phyloP scores from a whole-genome alignment of 2,113 vertebrate genomes.

The Mirounga angustirostris region DNA sequence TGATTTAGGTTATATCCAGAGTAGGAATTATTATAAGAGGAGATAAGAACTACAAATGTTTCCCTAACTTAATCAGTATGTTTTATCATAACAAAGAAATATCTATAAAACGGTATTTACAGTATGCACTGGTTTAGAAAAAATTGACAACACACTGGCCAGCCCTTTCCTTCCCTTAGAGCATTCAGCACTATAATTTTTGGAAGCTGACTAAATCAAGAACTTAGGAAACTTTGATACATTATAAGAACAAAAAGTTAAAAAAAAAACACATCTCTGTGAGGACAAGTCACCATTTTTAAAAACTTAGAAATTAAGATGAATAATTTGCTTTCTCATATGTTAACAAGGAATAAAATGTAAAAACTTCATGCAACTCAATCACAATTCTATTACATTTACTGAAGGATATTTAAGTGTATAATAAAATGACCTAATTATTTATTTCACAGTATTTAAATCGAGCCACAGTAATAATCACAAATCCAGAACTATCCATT shows the following conservation, averaged over 20 bases:
- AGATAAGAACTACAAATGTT: conserved; percentile 23
- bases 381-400: neutral
- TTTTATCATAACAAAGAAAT: conserved; percentile 51
- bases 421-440: conserved; percentile 21
- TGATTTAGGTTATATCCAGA: neutral
- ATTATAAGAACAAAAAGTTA: neutral
- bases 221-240: neutral
- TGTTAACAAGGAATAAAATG: neutral
- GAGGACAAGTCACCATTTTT: neutral
- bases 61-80: conserved; percentile 39
- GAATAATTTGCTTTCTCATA: conserved; percentile 29
- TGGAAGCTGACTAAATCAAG: neutral
- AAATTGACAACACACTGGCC: neutral
- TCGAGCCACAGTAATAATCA: neutral
- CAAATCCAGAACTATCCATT: neutral
- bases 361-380: neutral
- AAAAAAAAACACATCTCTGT: neutral
- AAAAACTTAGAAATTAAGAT: conserved; percentile 31
- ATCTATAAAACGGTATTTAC: conserved; percentile 33
- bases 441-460: conserved; percentile 56
- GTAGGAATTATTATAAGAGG: neutral
- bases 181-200: conserved; percentile 20
- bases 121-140: neutral
- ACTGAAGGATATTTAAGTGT: neutral
- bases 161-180: neutral